phyloP scores from a whole-genome alignment of 2,797 vertebrate species.

The Octomys mimax region DNA sequence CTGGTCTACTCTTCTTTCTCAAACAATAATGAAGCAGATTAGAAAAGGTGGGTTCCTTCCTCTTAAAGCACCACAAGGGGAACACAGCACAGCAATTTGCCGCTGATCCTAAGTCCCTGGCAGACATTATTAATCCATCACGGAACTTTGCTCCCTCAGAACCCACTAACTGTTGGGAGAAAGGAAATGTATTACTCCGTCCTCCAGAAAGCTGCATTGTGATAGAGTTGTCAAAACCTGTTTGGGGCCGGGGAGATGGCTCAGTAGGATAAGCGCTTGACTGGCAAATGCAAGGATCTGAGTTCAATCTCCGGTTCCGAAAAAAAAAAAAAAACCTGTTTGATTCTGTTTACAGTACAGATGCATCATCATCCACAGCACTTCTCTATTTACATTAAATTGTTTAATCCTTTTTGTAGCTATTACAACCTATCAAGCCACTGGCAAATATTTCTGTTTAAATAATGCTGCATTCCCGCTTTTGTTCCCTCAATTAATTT shows the following conservation, averaged over 20 bases:
- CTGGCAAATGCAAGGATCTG: too few species aligned
- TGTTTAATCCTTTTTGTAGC: background rate
- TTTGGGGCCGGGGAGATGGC: too few species aligned
- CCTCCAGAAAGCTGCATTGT: background rate
- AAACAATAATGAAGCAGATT: background rate
- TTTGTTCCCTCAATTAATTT: background rate
- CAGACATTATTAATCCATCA: conserved; percentile 53
- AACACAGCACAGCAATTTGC: background rate
- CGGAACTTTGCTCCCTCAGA: background rate
- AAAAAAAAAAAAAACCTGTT: background rate
- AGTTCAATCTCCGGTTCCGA: too few species aligned
- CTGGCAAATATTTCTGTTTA: background rate
- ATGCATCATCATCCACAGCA: background rate
- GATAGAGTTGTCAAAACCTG: background rate
- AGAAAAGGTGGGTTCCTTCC: background rate
- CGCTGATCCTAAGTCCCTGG: background rate
- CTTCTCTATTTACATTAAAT: background rate
- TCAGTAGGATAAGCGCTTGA: too few species aligned
- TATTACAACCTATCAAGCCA: background rate
- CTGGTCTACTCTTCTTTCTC: background rate
- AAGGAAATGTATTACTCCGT: background rate
- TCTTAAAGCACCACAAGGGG: background rate
- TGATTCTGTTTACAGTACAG: background rate
- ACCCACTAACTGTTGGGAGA: background rate
- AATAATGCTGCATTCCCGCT: background rate